Conservation (phyloP, 2,797 vertebrate species). For the Phrynocephalus forsythii region DNA sequence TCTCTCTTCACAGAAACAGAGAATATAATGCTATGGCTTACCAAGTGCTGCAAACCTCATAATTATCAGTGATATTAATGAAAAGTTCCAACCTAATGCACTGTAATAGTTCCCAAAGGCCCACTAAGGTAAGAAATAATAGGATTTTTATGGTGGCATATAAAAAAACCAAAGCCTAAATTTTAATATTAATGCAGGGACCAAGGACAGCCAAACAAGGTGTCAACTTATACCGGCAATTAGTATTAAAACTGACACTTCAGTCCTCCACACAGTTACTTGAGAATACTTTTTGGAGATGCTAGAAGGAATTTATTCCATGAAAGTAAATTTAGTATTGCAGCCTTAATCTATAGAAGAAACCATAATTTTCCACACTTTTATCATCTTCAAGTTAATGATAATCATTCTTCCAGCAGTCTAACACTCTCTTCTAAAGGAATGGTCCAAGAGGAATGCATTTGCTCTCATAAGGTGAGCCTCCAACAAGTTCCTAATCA, state of each 20-base stretch:
- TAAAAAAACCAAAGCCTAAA: not conserved
- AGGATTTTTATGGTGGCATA: conserved; percentile 2
- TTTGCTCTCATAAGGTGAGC: not conserved
- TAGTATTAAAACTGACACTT: not conserved
- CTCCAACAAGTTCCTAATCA: too few relatives aligned
- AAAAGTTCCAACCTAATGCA: conserved; percentile 25
- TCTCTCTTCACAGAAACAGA: not conserved
- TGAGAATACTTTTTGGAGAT: not conserved
- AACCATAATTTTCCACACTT: not conserved
- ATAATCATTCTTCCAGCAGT: not conserved
- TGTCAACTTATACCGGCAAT: conserved; percentile 8
- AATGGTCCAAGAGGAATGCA: not conserved
- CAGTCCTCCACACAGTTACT: not conserved
- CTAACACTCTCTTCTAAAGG: not conserved
- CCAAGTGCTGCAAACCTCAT: conserved; percentile 31
- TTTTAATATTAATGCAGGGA: not conserved
- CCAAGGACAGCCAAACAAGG: conserved; percentile 14
- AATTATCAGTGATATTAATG: conserved; percentile 14
- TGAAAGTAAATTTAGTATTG: not conserved
- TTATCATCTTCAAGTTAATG: not conserved
- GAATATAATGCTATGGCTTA: conserved; percentile 15
- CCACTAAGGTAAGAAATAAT: conserved; percentile 39
- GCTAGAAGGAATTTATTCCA: not conserved
- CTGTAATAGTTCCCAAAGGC: conserved; percentile 29
- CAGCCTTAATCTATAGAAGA: not conserved